A percentile compares a stretch with the other conserved stretches of the same genome.
Evolutionary conservation across 2,888 invertebrate species (phyloP).

Genomic region (Andrena camellia): DNA sequence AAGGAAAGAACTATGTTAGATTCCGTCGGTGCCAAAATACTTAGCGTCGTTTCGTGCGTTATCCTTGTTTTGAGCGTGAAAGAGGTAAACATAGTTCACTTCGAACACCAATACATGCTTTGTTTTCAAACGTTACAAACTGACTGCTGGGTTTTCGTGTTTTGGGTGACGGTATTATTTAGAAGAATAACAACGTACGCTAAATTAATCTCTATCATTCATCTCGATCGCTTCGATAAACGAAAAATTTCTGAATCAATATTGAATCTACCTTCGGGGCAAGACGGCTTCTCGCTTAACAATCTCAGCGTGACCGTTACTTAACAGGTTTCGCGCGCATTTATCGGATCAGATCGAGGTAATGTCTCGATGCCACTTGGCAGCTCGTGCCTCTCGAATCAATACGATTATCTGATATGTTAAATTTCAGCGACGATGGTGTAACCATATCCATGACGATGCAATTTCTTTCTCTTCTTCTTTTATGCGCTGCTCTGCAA

Average conservation of each 20-base stretch:
- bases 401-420: slow-evolving; percentile 1
- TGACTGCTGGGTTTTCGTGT: neutral
- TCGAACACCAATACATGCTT: slow-evolving; percentile 5
- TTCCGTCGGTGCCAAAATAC: slow-evolving; percentile 9
- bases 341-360: slow-evolving; percentile 30
- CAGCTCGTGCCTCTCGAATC: neutral
- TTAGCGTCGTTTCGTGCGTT: slow-evolving; percentile 8
- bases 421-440: neutral
- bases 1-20: slow-evolving; percentile 11
- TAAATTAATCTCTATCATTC: neutral
- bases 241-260: too few relatives aligned
- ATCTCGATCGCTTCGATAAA: too few relatives aligned
- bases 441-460: neutral
- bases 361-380: slow-evolving; percentile 4
- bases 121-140: neutral
- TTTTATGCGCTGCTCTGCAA: neutral
- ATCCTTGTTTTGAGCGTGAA: slow-evolving; percentile 24
- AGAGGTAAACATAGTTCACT: slow-evolving; percentile 32
- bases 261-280: neutral
- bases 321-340: slow-evolving; percentile 44
- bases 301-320: slow-evolving; percentile 20
- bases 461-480: neutral
- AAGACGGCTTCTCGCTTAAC: neutral
- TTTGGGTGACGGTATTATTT: slow-evolving; percentile 3
- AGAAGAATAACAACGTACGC: neutral